Base-by-base conservation (phyloP, 2,888 invertebrate species). In the Scaptomyza cyrtandrae region DNA sequence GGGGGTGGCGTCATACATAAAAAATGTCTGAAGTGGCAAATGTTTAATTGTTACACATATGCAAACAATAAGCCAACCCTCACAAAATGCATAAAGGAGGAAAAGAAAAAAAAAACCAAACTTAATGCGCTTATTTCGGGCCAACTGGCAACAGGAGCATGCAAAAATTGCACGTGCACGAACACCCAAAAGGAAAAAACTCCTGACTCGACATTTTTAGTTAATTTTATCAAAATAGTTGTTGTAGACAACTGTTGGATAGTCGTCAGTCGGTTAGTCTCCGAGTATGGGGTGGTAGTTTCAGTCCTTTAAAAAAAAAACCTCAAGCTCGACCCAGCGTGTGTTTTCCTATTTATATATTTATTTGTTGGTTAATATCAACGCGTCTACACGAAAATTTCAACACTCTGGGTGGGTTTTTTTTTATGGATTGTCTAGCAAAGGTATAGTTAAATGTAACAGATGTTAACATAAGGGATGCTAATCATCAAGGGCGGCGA, bases 391-490 rank as follows among this genome's bases (percentile, higher is more conserved):
- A 78, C 65, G 61, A 43, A 70, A 64, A 60, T 64, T 68, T 78
- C 65, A 71, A 61, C 66, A 78, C 65, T 78, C 60, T 68, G 73
- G 79, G 75, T 71, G 66, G 82, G 69, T 85, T 64, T 35, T 45
- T 50, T 45, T 58, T 46, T 45, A 49, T 35, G 19, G 46, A n/a
- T 49, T 45, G 62, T 50, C 43, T 63, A 63, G 50, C 31, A 19
- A 41, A 69, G 63, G 67, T 76, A 77, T 63, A 59, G 80, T 78
- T 69, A 85, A 86, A 89, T 86, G 83, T 88, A 89, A 89, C 89
- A 90, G 89, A 89, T 89, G 89, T 87, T 78, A 63, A 72, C 57
- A 86, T 87, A 77, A 87, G 89, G 90, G 90, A 89, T 90, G 89
- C 84, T 89, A 85, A 87, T 86, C 75, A 86, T 66, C 65, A 58